Conservation (phyloP, 2,797 vertebrate species). For the Myoxocephalus aenaeus region DNA sequence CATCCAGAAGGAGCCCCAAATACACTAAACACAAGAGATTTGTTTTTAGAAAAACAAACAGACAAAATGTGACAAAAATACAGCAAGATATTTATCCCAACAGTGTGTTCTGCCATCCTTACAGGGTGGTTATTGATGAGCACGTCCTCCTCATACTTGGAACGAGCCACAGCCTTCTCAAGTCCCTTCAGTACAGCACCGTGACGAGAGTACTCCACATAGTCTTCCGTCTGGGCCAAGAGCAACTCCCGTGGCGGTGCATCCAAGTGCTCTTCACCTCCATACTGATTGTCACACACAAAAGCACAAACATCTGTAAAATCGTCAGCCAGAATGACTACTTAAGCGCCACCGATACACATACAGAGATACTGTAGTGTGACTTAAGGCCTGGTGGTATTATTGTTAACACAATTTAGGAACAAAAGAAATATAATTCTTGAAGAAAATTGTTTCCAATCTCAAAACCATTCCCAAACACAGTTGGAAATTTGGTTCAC, state of each 20-base stretch:
- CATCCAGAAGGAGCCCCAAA: slow-evolving; percentile 98
- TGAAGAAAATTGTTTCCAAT: not conserved
- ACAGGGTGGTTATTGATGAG: slow-evolving; percentile 95
- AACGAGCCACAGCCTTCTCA: slow-evolving; percentile 94
- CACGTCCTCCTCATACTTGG: slow-evolving; percentile 98
- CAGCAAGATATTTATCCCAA: not conserved
- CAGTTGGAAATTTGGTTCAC: not conserved
- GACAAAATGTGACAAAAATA: not conserved
- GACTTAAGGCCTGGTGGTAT: not conserved
- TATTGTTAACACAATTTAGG: not conserved
- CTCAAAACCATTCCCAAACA: not conserved
- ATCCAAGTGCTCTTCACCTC: slow-evolving; percentile 94
- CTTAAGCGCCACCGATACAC: not conserved
- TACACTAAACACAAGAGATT: slow-evolving; percentile 83
- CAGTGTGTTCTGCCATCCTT: slow-evolving; percentile 27
- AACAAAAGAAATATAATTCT: not conserved
- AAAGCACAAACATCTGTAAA: slow-evolving; percentile 18
- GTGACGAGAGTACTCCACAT: slow-evolving; percentile 96
- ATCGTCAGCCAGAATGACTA: not conserved
- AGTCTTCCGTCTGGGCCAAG: slow-evolving; percentile 97
- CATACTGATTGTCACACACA: slow-evolving; percentile 86
- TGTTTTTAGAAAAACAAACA: not conserved
- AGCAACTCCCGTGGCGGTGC: slow-evolving; percentile 92
- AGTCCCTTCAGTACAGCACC: slow-evolving; percentile 97
- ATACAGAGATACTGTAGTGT: not conserved